Conservation (phyloP, 2,797 vertebrate species). For the Ficedula albicollis region DNA sequence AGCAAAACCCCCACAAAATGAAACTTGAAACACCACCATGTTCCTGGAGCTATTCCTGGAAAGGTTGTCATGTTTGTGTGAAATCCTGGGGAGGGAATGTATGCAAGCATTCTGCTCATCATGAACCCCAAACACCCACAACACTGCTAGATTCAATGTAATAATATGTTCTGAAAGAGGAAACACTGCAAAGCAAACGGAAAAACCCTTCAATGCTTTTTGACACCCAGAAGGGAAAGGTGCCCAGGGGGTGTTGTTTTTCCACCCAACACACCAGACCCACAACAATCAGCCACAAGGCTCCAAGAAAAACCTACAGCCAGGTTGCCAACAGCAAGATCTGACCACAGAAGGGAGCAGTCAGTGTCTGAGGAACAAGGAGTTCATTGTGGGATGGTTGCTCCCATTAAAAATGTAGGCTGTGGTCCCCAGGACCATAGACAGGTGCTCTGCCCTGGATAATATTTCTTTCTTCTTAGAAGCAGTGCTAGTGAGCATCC, state of each 20-base stretch:
- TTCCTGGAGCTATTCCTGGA: constrained; percentile 23
- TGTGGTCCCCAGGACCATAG: not conserved
- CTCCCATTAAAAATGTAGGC: not conserved
- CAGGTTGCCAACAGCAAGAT: not conserved
- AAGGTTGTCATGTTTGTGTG: constrained; percentile 39
- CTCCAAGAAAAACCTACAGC: not conserved
- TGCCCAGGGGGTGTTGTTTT: not conserved
- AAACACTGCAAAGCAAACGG: constrained; percentile 9
- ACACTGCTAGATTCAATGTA: not conserved
- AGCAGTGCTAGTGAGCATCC: not conserved
- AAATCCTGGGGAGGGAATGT: constrained; percentile 15
- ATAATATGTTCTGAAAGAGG: constrained; percentile 6
- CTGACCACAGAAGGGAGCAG: not conserved
- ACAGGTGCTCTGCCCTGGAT: not conserved
- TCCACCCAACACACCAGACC: not conserved
- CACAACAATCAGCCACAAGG: not conserved
- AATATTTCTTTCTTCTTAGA: not conserved
- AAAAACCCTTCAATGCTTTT: not conserved
- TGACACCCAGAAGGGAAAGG: not conserved
- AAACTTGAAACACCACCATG: not conserved
- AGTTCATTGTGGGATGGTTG: not conserved
- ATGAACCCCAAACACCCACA: constrained; percentile 28
- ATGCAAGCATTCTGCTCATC: constrained; percentile 49
- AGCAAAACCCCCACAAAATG: not conserved
- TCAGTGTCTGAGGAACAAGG: not conserved